Evolutionary conservation across 2,888 invertebrate species (phyloP).

Genomic region (Cyclophora albipunctata): DNA sequence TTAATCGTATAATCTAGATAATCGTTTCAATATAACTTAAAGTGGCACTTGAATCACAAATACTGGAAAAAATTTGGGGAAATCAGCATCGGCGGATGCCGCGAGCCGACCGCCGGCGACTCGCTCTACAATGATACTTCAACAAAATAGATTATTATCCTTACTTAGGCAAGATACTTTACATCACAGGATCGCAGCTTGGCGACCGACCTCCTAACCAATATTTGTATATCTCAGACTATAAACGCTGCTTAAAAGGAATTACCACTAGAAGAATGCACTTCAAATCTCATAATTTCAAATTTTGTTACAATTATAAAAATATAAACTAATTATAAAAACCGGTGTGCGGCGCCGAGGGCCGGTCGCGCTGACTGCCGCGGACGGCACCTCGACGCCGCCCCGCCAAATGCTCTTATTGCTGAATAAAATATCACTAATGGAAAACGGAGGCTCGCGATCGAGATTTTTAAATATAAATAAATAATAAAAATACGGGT

Average conservation of each 20-base stretch:
- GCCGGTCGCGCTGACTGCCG: not conserved
- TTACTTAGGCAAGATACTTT: constrained; percentile 70
- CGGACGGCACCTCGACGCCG: constrained; percentile 3
- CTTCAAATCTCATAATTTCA: constrained; percentile 71
- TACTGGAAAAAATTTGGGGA: constrained; percentile 82
- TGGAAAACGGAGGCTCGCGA: constrained; percentile 70
- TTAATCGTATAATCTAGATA: constrained; percentile 77
- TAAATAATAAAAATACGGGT: constrained; percentile 69
- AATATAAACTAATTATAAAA: constrained; percentile 67
- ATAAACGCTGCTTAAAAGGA: constrained; percentile 66
- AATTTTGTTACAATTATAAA: constrained; percentile 64
- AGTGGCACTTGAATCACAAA: constrained; percentile 88
- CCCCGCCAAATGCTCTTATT: constrained; percentile 72
- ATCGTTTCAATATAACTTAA: constrained; percentile 80
- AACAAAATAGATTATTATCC: constrained; percentile 68
- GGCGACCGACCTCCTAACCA: constrained; percentile 20
- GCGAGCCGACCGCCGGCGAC: constrained; percentile 46
- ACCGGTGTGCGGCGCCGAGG: constrained; percentile 22
- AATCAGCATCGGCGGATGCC: constrained; percentile 65
- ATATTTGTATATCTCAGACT: constrained; percentile 55
- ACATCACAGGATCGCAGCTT: constrained; percentile 53
- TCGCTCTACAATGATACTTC: constrained; percentile 47
- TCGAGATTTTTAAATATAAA: constrained; percentile 64
- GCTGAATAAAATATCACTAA: constrained; percentile 75
- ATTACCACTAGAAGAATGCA: constrained; percentile 73